Evolutionary conservation across 30 jellyfish, hydroid and myxozoan species (phyloP).

Genomic region (Mastigias papua): DNA sequence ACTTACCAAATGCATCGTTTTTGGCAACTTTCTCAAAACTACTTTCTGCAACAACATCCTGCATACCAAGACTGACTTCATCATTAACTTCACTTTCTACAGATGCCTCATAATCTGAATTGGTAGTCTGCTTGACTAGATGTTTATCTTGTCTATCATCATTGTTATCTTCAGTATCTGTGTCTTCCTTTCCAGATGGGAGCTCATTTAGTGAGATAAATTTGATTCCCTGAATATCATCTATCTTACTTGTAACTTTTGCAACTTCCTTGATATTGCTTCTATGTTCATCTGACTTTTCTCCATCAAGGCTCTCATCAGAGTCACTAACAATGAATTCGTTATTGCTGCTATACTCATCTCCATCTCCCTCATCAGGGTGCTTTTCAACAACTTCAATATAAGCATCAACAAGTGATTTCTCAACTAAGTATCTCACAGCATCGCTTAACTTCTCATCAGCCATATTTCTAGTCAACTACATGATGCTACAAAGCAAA

Average conservation of each 20-base stretch:
- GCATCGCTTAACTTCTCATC: background rate
- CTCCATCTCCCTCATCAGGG: background rate
- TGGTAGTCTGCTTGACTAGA: background rate
- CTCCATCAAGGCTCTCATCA: background rate
- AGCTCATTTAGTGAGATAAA: background rate
- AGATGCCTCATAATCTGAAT: background rate
- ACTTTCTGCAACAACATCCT: background rate
- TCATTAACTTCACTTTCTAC: background rate
- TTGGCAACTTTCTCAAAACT: background rate
- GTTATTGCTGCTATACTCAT: too few relatives aligned
- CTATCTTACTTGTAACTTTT: background rate
- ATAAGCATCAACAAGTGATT: conserved; percentile 38
- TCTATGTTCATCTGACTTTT: background rate
- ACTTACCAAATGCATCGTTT: background rate
- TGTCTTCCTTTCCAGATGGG: background rate
- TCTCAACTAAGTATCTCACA: conserved; percentile 3
- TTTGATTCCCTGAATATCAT: background rate
- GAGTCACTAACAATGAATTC: background rate
- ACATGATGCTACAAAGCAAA: background rate
- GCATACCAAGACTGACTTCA: background rate
- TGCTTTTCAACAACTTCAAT: conserved; percentile 2
- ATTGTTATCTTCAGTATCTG: background rate
- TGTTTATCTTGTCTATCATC: background rate
- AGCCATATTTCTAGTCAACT: background rate
- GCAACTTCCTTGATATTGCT: background rate